Percentiles rank a stretch among this genome's conserved stretches.
phyloP scores from a whole-genome alignment of 2,888 invertebrate genomes.

The Pantelozetes paolii region DNA sequence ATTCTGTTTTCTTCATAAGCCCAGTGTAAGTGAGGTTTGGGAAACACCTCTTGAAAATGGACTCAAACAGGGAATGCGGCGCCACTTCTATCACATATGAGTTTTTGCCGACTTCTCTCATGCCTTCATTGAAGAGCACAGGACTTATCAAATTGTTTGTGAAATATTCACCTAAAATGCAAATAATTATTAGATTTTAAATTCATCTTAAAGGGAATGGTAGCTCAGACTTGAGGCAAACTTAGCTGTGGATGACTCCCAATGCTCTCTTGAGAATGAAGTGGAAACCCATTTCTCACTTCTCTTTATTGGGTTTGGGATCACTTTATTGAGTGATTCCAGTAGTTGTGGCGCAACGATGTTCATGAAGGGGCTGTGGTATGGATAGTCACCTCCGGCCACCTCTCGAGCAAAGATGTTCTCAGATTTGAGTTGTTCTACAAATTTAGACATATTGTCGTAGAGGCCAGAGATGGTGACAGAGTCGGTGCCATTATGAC shows the following conservation, averaged over 20 bases:
- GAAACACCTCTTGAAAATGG: constrained; percentile 81
- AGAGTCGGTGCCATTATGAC: constrained; percentile 89
- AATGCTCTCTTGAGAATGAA: constrained; percentile 78
- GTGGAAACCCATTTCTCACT: constrained; percentile 84
- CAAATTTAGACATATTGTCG: constrained; percentile 64
- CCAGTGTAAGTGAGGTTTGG: constrained; percentile 70
- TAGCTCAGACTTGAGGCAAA: constrained; percentile 62
- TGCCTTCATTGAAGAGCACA: constrained; percentile 84
- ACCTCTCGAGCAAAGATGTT: constrained; percentile 78
- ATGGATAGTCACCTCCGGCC: constrained; percentile 82
- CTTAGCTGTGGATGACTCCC: constrained; percentile 71
- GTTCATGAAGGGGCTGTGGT: constrained; percentile 87
- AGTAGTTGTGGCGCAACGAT: constrained; percentile 74
- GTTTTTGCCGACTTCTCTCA: constrained; percentile 75
- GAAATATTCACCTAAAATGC: constrained; percentile 71
- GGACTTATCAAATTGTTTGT: constrained; percentile 92
- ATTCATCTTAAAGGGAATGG: constrained; percentile 50
- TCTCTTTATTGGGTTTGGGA: constrained; percentile 72
- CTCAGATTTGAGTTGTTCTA: constrained; percentile 65
- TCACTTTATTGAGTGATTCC: constrained; percentile 55
- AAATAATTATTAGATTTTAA: neutral
- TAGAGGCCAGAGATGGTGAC: constrained; percentile 89
- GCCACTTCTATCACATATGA: constrained; percentile 89
- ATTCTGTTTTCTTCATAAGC: constrained; percentile 70
- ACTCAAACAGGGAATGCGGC: constrained; percentile 88